Evolutionary conservation across 2,888 invertebrate species (phyloP), one percentile per base, ranked within the genome.

Genomic region (Eupithecia dodoneata): DNA sequence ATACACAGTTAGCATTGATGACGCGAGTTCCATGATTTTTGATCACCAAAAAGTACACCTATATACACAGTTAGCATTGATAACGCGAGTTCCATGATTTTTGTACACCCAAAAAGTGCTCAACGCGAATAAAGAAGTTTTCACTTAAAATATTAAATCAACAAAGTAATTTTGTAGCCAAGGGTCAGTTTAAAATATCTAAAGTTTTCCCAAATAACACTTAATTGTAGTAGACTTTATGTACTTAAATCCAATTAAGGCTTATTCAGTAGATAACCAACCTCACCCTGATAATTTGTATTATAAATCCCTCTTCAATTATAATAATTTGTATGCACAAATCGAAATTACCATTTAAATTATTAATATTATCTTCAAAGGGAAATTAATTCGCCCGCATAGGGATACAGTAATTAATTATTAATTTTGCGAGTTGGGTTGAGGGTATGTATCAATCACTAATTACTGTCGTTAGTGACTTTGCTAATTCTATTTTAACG

Each of bases 291-390:
- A 4, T 30, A 63, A 63, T 30, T 63, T 30, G 30, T 63, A 63
- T 30, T 63, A 10, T 59, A 10, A 59, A 59, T 9, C 12, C 59
- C 59, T 59, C 12, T 7, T 63, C 10, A 63, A 59, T 59, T 59
- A n/a, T 59, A 18, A 59, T 18, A 59, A 59, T 59, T 55, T 3
- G 1, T 1, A 10, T 59, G 10, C 59, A 59, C 10, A 59, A 59
- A 9, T 18, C 55, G 9, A 59, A 59, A 59, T 59, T 18, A 59
- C 18, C 55, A 59, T 59, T 59, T 59, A 59, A 18, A 59, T 59
- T 59, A 59, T 59, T 18, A 59, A 59, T 59, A 59, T 59, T 59
- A 59, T 59, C 59, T 59, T 18, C 59, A 59, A 59, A 18, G 59
- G 18, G 9, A 59, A 59, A 59, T 59, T 59, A 59, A 18, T 59